A percentile compares a stretch with the other conserved stretches of the same genome.
Evolutionary conservation across 2,797 vertebrate genomes (phyloP).

Genomic region (Hipposideros larvatus): DNA sequence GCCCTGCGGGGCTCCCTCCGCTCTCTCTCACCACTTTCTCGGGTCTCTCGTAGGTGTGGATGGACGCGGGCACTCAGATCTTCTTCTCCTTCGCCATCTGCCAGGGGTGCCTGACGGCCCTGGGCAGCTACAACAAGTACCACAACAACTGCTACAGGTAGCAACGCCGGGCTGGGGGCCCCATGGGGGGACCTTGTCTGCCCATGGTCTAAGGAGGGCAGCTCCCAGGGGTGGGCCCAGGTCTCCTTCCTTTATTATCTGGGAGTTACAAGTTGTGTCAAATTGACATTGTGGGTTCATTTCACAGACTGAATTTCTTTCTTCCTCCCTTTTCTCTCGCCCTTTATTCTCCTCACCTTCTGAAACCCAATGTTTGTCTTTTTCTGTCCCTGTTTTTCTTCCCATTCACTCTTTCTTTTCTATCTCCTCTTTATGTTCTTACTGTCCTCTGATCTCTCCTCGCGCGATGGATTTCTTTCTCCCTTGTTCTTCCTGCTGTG

Average conservation of each 20-base stretch:
- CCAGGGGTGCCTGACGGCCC: slow-evolving; percentile 94
- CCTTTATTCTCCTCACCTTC: not conserved
- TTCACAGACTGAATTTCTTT: not conserved
- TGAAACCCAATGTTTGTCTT: not conserved
- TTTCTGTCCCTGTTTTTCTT: not conserved
- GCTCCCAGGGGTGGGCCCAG: not conserved
- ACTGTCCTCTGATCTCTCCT: not conserved
- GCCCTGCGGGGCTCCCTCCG: not conserved
- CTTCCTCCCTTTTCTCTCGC: not conserved
- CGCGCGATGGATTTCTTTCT: not conserved
- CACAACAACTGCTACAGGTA: slow-evolving; percentile 97
- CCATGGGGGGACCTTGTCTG: not conserved
- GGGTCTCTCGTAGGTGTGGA: slow-evolving; percentile 91
- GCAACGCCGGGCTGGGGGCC: not conserved
- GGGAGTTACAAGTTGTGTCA: not conserved
- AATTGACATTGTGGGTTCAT: rapidly evolving
- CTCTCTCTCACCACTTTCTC: not conserved
- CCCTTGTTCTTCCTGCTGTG: not conserved
- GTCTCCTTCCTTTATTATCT: not conserved
- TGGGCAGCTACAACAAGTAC: slow-evolving; percentile 98
- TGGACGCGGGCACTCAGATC: slow-evolving; percentile 94
- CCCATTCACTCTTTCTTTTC: not conserved
- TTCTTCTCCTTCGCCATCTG: slow-evolving; percentile 94
- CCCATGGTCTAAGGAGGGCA: rapidly evolving
- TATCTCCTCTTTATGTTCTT: not conserved